These are phyloP conservation scores for Lucifuga dentata DNA, from an alignment of 2,113 vertebrate genomes.

Conservation along the genomic window DNA sequence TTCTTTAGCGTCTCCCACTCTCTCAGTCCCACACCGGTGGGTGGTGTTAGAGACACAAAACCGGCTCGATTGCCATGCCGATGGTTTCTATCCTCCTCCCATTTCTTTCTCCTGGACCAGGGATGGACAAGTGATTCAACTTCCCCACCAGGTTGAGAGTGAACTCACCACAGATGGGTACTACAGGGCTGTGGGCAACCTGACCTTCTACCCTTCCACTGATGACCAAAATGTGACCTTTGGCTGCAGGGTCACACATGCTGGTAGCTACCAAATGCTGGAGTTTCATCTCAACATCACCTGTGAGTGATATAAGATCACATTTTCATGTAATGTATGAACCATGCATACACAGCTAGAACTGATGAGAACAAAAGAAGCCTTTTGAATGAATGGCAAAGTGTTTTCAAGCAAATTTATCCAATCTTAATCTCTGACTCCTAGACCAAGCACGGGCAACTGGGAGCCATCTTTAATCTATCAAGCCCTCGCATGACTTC, in stretches of 20 bases:
- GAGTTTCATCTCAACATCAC: constrained; percentile 74
- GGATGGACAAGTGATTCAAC: constrained; percentile 57
- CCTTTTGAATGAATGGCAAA: too few species aligned
- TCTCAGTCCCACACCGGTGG: constrained; percentile 69
- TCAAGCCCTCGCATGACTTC: too few species aligned
- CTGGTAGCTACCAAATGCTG: constrained; percentile 42
- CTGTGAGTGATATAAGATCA: constrained; percentile 64
- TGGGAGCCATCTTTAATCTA: too few species aligned
- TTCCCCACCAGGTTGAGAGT: constrained; percentile 35
- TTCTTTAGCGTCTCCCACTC: constrained; percentile 58
- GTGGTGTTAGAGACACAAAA: constrained; percentile 68
- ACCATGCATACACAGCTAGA: too few species aligned
- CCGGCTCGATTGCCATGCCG: constrained; percentile 71
- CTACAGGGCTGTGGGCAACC: constrained; percentile 69
- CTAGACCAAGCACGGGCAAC: too few species aligned
- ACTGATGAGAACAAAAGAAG: too few species aligned
- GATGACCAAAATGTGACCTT: constrained; percentile 77
- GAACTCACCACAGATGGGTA: constrained; percentile 63
- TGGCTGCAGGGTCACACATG: constrained; percentile 78
- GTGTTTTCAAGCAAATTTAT: too few species aligned
- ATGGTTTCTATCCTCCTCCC: constrained; percentile 76
- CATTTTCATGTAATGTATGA: too few species aligned
- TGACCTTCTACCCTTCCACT: constrained; percentile 70
- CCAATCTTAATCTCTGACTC: too few species aligned
- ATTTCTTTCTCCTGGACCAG: constrained; percentile 81